Evolutionary conservation across 1,140 invertebrate genomes (phyloP), one percentile per base, ranked within the genome.

Genomic region (Formica selysi): DNA sequence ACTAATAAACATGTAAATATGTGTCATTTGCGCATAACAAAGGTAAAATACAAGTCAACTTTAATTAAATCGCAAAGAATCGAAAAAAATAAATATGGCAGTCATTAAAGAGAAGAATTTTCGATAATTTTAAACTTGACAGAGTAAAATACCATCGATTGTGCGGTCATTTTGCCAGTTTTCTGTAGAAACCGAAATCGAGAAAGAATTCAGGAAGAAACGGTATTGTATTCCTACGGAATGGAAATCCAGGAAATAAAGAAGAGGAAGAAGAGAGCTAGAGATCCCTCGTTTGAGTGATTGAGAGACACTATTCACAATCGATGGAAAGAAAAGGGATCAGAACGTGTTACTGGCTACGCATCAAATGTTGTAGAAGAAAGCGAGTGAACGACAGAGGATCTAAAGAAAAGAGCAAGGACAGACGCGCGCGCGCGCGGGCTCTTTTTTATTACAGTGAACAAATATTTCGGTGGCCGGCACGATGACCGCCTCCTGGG

Each of bases 381-480:
- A 11, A 54, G 13, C 36, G 11, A 76, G 71, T 76, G 48, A 71
- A 32, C 57, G 61, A 48, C 10, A 11, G 19, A 10, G 48, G n/a
- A 22, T 29, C 68, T 32, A 36, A 36, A 32, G 54, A 80, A 76
- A 26, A n/a, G 29, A 87, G 36, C 10, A n/a, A 76, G 41, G n/a
- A 11, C 57, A 3, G 6, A 26, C 22, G n/a, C 19, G 57, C 8
- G n/a, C 19, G 57, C 8, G n/a, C 5, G 54, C 7, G 1, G n/a
- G 44, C 32, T 67, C 11, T 67, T 65, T 4, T 85, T 90, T 61
- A 76, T 85, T 89, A 29, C 54, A 1, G 3, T 36, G 36, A 44
- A 59, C 57, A 57, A 78, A 76, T 80, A 85, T 85, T 87, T 89
- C 41, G 29, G 6, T 74, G 64, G 38, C 51, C 61, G 32, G 32